Evolutionary conservation across 2,888 invertebrate species (phyloP), one percentile per base, ranked within the genome.

Genomic region (Epinotia demarniana): DNA sequence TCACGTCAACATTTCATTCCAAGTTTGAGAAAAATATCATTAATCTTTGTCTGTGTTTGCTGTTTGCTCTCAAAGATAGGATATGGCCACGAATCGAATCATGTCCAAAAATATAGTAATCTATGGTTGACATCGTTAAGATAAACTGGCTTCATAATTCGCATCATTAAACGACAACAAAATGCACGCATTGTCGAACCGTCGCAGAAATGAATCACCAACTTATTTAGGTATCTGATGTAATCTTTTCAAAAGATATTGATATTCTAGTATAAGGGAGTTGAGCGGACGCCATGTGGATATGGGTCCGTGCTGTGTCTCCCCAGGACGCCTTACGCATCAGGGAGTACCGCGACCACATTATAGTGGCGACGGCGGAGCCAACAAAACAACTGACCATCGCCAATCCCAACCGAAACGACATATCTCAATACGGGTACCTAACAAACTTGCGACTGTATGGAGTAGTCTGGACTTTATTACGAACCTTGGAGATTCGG

Each of bases 351-450:
- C 57, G 71, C 67, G 67, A 61, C 23, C 75, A 78, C 77, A 80
- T 81, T 79, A 79, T 80, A 84, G 86, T 80, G 82, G 79, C 86
- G 85, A 86, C 87, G 86, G 85, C 83, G 84, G 83, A 84, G 82
- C 87, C 84, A 88, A 86, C 84, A 84, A 85, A 83, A 86, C 86
- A 86, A 81, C 81, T 81, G 77, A 77, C 77, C 78, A 53, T 62
- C 70, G 11, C 53, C n/a, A n/a, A 60, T 11, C 6, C 33, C 27
- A 13, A 55, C 57, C 39, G 39, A 69, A 69, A 69, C 46, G 69
- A 69, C 69, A 46, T 60, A 69, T 60, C 58, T 43, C 16, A n/a
- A 69, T 23, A 69, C 23, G 43, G 12, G 23, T 27, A 46, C n/a
- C 23, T 43, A 58, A 60, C 23, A 9, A 11, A 69, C 46, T 46